phyloP scores from a whole-genome alignment of 2,113 vertebrate species.

The Pteronura brasiliensis region DNA sequence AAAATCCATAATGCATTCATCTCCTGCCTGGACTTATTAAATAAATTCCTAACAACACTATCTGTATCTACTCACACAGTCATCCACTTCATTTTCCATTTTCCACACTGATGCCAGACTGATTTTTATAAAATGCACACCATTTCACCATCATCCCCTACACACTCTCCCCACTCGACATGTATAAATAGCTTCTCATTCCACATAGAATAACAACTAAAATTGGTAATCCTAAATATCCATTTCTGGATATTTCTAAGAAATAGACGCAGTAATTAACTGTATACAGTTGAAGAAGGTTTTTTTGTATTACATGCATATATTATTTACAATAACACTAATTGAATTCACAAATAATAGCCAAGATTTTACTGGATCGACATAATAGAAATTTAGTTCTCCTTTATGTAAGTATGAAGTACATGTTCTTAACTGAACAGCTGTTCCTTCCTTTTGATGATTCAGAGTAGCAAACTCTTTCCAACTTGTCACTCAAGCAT shows the following conservation, averaged over 20 bases:
- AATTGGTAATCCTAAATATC: background rate
- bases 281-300: background rate
- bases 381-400: background rate
- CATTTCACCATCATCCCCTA: background rate
- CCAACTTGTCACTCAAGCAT: background rate
- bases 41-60: background rate
- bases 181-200: background rate
- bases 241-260: background rate
- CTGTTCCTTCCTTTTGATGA: background rate
- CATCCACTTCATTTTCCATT: background rate
- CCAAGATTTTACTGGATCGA: background rate
- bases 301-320: background rate
- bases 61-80: background rate
- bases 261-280: background rate
- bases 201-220: background rate
- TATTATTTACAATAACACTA: background rate
- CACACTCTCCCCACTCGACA: background rate
- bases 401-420: background rate
- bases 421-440: background rate
- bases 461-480: background rate
- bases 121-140: background rate
- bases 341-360: background rate
- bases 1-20: background rate
- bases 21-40: background rate
- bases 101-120: background rate